Conservation (phyloP, 2,113 vertebrate genomes). For the Dolichallabes microphthalmus region DNA sequence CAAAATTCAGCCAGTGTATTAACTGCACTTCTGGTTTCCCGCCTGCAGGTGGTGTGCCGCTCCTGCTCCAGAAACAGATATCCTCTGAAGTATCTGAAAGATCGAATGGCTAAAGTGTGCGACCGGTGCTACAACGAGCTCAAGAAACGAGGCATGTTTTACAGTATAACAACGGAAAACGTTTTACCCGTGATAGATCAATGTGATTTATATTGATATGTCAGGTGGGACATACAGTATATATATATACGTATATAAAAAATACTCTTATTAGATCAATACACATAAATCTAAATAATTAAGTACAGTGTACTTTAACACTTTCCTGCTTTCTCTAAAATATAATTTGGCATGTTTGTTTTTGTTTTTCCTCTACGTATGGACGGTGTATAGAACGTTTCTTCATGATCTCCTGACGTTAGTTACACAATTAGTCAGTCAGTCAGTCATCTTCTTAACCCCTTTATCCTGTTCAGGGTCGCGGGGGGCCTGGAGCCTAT, state of each 20-base stretch:
- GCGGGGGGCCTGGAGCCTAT: too few relatives aligned
- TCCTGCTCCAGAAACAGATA: constrained; percentile 93
- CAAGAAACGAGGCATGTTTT: constrained; percentile 78
- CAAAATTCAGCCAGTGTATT: background rate
- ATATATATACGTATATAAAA: background rate
- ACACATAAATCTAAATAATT: background rate
- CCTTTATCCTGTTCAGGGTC: too few relatives aligned
- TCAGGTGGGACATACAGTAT: too few relatives aligned
- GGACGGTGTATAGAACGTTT: background rate
- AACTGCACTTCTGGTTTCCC: constrained; percentile 14
- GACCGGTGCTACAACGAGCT: constrained; percentile 90
- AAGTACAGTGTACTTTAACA: background rate
- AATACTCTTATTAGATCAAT: background rate
- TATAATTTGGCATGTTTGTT: background rate
- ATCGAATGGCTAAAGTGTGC: constrained; percentile 92
- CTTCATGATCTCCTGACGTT: too few relatives aligned
- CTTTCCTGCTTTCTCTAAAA: background rate
- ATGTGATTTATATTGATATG: background rate
- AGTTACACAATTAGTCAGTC: background rate
- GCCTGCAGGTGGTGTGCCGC: constrained; percentile 86
- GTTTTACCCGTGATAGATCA: background rate
- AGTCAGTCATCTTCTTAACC: too few relatives aligned
- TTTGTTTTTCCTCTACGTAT: background rate
- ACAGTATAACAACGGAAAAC: too few relatives aligned
- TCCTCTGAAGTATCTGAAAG: constrained; percentile 94